phyloP scores from a whole-genome alignment of 2,888 invertebrate genomes.

The Philopedon plagiatum region DNA sequence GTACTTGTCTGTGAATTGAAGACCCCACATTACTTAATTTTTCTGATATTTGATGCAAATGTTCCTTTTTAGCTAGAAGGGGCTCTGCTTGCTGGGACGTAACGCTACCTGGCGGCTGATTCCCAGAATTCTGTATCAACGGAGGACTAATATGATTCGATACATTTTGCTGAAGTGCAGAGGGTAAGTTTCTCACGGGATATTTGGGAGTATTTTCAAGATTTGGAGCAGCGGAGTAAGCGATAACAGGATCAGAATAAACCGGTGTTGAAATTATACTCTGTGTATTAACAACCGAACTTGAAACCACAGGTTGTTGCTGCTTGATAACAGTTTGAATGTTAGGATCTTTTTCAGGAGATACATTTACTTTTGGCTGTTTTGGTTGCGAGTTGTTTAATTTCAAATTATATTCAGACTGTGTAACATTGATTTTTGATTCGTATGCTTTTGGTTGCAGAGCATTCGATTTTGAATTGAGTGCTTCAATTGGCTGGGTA shows the following conservation, averaged over 20 bases:
- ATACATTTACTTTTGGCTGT: neutral
- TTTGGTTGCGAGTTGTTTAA: neutral
- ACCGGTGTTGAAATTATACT: constrained; percentile 4
- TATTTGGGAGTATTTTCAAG: neutral
- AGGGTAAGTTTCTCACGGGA: neutral
- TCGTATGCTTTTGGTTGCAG: neutral
- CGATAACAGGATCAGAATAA: neutral
- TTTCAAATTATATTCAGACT: neutral
- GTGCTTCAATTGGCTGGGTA: neutral
- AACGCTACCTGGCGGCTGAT: neutral
- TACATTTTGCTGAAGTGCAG: neutral
- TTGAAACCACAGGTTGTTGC: neutral
- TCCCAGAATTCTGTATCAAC: neutral
- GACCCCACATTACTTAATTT: neutral
- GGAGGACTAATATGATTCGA: constrained; percentile 14
- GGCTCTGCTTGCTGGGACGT: constrained; percentile 5
- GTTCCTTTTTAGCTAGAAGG: neutral
- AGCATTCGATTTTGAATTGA: neutral
- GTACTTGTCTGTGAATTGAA: neutral
- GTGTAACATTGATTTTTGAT: neutral
- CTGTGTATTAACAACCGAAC: constrained; percentile 3
- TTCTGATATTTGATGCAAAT: neutral
- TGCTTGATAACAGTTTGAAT: constrained; percentile 7
- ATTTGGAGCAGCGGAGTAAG: neutral
- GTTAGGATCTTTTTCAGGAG: neutral